phyloP scores from a whole-genome alignment of 2,888 invertebrate species.

The Drosophila niveifrons region DNA sequence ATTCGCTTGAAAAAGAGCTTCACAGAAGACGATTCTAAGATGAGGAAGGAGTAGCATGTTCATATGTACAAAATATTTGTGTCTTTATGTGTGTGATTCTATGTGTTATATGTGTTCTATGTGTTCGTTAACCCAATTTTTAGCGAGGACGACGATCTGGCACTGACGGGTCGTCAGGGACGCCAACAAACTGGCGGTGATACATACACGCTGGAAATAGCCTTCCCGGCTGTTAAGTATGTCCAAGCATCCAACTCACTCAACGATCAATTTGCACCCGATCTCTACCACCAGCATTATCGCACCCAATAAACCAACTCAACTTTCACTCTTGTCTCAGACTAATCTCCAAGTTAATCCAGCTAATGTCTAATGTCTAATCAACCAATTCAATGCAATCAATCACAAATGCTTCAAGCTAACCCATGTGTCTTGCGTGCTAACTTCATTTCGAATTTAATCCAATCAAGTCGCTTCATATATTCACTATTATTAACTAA shows the following conservation, averaged over 20 bases:
- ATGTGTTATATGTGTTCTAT: constrained; percentile 68
- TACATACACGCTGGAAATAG: constrained; percentile 95
- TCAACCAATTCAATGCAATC: constrained; percentile 31
- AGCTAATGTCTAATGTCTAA: constrained; percentile 31
- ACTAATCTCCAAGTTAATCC: constrained; percentile 50
- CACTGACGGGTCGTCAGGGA: constrained; percentile 88
- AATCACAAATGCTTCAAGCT: constrained; percentile 58
- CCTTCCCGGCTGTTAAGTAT: constrained; percentile 97
- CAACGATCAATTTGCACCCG: constrained; percentile 53
- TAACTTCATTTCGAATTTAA: constrained; percentile 41
- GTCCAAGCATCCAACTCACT: constrained; percentile 80
- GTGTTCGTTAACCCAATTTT: constrained; percentile 77
- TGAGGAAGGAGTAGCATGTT: constrained; percentile 39
- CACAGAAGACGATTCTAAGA: background rate
- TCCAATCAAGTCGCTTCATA: background rate
- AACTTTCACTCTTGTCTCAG: constrained; percentile 42
- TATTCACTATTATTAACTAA: background rate
- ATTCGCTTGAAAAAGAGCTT: background rate
- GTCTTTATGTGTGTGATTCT: constrained; percentile 41
- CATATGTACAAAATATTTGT: constrained; percentile 19
- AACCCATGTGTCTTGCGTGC: constrained; percentile 58
- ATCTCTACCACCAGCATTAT: constrained; percentile 53
- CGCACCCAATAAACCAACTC: constrained; percentile 2
- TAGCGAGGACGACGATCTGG: constrained; percentile 78
- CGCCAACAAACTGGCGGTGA: constrained; percentile 92